Base-by-base conservation (phyloP, 2,113 vertebrate genomes). In the Callipepla californica region DNA sequence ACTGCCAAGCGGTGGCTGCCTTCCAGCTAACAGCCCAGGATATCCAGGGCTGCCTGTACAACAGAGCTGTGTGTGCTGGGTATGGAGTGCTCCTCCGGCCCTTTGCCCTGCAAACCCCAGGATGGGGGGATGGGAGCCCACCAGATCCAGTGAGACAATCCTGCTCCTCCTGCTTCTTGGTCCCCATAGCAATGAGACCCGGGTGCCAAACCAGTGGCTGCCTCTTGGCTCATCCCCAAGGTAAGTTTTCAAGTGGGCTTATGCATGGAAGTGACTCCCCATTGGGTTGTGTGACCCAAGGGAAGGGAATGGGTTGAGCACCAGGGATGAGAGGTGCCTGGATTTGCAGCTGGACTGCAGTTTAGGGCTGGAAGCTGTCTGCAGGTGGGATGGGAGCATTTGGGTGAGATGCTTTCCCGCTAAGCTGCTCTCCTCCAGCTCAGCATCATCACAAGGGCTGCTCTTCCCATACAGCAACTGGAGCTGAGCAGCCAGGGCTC, bases 1-100 rank as follows among this genome's bases (percentile, higher is more conserved):
- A 97, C 92, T 13, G 82, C 81, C 16, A 75, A 94, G 55, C 1
- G 3, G 70, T 74, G 85, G 78, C 69, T 81, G 59, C 58, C 45
- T 67, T 74, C 86, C 68, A 47, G 92, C 74, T 47, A 94, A 68
- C 80, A 85, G 83, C 47, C 70, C 0, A 23, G 30, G 63, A 83
- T 72, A 92, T 16, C 80, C 82, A 53, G 26, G 67, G 50, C 45
- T 0, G 5, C 18, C 13, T 1, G 17, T 7, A 45, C 13, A 15
- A 40, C 76, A 16, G 40, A 25, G 32, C 15, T 2, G 36, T 22
- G 40, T 3, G 23, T 74, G 50, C 16, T 42, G 26, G 42, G n/a
- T 3, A 32, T 2, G 34, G 62, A 10, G 30, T 9, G 23, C 2
- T 65, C 18, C 61, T 36, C 0, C 1, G 45, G 45, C 26, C 16